Evolutionary conservation across 2,797 vertebrate species (phyloP).

Genomic region (Macrochelys suwanniensis): DNA sequence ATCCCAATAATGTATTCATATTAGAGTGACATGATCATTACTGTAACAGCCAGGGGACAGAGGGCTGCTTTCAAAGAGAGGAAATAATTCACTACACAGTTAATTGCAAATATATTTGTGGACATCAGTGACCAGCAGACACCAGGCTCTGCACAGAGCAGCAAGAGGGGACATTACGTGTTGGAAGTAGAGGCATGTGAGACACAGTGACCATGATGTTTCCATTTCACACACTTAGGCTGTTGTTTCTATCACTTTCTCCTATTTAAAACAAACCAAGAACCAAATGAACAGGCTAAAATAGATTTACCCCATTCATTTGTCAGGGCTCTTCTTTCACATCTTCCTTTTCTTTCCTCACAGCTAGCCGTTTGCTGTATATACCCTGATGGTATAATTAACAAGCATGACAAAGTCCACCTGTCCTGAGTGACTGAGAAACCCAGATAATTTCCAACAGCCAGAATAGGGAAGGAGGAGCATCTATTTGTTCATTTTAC

Average conservation of each 20-base stretch:
- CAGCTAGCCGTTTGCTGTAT: conserved; percentile 36
- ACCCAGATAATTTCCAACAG: neutral
- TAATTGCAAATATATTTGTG: conserved; percentile 36
- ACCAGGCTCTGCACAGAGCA: fast-evolving
- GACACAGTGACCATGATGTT: fast-evolving
- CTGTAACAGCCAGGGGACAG: conserved; percentile 14
- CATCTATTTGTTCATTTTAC: neutral
- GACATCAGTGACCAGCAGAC: conserved; percentile 5
- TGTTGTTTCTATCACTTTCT: neutral
- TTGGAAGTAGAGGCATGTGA: neutral
- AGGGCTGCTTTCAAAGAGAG: conserved; percentile 23
- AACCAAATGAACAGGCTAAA: neutral
- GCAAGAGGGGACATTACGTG: neutral
- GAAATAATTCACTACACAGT: neutral
- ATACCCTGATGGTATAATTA: conserved; percentile 48
- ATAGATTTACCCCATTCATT: neutral
- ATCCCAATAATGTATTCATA: conserved; percentile 1
- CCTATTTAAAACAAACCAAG: neutral
- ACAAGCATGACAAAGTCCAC: conserved; percentile 38
- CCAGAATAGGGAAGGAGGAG: fast-evolving
- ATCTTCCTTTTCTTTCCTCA: neutral
- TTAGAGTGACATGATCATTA: neutral
- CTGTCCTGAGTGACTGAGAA: conserved; percentile 41
- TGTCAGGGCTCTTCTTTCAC: neutral
- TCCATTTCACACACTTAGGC: neutral